A percentile compares a stretch with the other conserved stretches of the same genome.
Evolutionary conservation across 2,113 vertebrate genomes (phyloP).

Genomic region (Apteryx mantelli): DNA sequence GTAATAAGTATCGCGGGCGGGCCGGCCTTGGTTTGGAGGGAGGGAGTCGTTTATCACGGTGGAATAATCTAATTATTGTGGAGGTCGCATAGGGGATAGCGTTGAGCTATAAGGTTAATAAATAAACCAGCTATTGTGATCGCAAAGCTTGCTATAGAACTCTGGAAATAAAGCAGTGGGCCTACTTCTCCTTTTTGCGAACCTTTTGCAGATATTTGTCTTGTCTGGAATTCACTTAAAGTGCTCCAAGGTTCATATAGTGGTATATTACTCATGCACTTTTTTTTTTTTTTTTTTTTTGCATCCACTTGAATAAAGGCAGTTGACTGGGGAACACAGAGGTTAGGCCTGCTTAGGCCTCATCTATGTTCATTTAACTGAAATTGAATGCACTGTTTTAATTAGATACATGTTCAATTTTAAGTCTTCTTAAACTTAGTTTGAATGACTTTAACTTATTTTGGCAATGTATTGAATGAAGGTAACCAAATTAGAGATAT

Average conservation of each 20-base stretch:
- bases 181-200: not conserved
- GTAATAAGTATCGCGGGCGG: not conserved
- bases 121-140: not conserved
- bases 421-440: not conserved
- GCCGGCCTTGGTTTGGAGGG: not conserved
- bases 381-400: not conserved
- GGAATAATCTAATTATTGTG: not conserved
- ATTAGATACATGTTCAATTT: not conserved
- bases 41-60: not conserved
- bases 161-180: not conserved
- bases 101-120: not conserved
- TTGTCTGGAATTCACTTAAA: not conserved
- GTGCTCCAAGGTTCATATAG: not conserved
- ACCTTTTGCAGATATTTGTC: not conserved
- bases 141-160: not conserved
- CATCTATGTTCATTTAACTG: not conserved
- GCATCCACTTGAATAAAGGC: not conserved
- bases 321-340: not conserved
- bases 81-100: not conserved
- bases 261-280: not conserved
- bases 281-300: not conserved
- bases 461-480: not conserved
- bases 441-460: not conserved
- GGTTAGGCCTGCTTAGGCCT: not conserved
- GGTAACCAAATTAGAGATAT: not conserved